A percentile compares a stretch with the other conserved stretches of the same genome.
phyloP scores from a whole-genome alignment of 2,113 vertebrate species.

The Entosphenus tridentatus region DNA sequence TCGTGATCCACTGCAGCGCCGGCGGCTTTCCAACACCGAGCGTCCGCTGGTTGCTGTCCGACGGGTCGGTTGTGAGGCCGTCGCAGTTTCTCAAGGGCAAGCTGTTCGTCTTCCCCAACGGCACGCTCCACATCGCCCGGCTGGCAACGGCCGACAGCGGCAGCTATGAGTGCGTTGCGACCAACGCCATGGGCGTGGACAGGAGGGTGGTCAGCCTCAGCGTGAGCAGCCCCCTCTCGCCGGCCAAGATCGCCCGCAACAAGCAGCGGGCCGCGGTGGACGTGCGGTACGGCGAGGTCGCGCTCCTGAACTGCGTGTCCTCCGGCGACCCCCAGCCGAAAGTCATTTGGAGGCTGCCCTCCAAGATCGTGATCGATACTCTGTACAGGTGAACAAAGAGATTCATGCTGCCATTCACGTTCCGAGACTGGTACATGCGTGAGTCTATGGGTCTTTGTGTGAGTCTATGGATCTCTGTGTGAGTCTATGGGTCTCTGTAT shows the following conservation, averaged over 20 bases:
- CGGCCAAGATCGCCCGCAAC: slow-evolving; percentile 42
- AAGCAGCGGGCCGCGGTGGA: slow-evolving; percentile 28
- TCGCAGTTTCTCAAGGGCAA: slow-evolving; percentile 38
- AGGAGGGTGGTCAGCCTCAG: slow-evolving; percentile 27
- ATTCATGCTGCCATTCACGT: background rate
- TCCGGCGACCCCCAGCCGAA: slow-evolving; percentile 49
- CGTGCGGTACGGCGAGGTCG: slow-evolving; percentile 33
- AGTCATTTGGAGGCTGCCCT: slow-evolving; percentile 62
- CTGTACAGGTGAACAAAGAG: slow-evolving; percentile 37
- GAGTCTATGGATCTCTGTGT: too few relatives aligned
- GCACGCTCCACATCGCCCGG: slow-evolving; percentile 40
- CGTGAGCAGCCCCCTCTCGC: slow-evolving; percentile 21
- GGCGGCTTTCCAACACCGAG: slow-evolving; percentile 31
- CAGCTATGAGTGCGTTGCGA: slow-evolving; percentile 43
- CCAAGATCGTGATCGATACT: slow-evolving; percentile 46
- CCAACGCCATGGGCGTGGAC: slow-evolving; percentile 33
- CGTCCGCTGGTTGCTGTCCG: slow-evolving; percentile 40
- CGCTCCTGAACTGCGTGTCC: slow-evolving; percentile 46
- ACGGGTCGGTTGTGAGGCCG: slow-evolving; percentile 31
- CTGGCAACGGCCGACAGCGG: slow-evolving; percentile 28
- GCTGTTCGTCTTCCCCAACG: slow-evolving; percentile 50
- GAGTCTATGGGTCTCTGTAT: too few relatives aligned
- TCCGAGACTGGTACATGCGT: too few relatives aligned
- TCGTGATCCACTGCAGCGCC: slow-evolving; percentile 42
- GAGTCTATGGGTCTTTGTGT: too few relatives aligned